Base-by-base conservation (phyloP, 2,888 invertebrate species). In the Zelleria hepariella region DNA sequence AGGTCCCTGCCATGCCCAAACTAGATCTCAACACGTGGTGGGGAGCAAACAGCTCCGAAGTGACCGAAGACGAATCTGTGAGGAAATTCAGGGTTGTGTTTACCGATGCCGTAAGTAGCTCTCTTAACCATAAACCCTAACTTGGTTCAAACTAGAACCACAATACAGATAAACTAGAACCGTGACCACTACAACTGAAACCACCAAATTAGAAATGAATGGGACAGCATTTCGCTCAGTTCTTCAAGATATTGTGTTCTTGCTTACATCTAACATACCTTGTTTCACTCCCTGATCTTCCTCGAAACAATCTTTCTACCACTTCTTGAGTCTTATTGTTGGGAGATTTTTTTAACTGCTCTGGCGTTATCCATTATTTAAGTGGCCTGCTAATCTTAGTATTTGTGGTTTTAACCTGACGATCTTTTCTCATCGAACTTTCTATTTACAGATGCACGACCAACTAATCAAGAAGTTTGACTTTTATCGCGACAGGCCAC, bases 61-160 rank as follows among this genome's bases (percentile, higher is more conserved):
- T n/a, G n/a, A n/a, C n/a, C n/a, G n/a, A 8, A 62, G 91, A 92
- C 63, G 84, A 80, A 0, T 80, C 88, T 1, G 90, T 94, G 26
- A 86, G 89, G 60, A 91, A 91, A 0, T 94, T 91, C 66, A 89
- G 90, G 71, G 89, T 93, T 52, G 74, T 91, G 4, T 86, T 92
- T 60, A 73, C 91, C 2, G 89, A 91, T 65, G 80, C 91, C 73
- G 93, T 93, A 73, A 86, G 86, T 82, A 5, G 1, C n/a, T 26
- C 1, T 6, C 20, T 26, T 51, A 20, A 48, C 48, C 48, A n/a
- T 15, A n/a, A n/a, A n/a, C 48, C 48, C 6, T 10, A 4, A 48
- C 3, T 48, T 15, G 48, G 15, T 7, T 15, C 5, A 48, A 48
- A n/a, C 48, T 48, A n/a, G n/a, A n/a, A n/a, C n/a, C n/a, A n/a